phyloP scores from a whole-genome alignment of 2,113 vertebrate genomes.

The Laticauda laticaudata region DNA sequence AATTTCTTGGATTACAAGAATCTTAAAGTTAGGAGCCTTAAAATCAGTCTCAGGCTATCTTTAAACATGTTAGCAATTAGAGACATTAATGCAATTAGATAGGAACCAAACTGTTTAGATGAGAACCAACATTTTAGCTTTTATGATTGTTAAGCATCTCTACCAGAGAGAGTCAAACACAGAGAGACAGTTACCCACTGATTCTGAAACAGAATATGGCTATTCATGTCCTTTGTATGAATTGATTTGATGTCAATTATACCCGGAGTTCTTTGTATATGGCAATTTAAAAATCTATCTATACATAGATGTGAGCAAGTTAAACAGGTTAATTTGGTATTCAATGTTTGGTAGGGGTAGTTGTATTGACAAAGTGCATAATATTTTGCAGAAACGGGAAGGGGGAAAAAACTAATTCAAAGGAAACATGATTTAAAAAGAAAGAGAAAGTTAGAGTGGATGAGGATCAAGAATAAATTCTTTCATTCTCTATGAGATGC shows the following conservation, averaged over 20 bases:
- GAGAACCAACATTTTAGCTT: neutral
- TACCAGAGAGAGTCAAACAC: neutral
- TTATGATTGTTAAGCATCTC: neutral
- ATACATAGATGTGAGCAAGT: neutral
- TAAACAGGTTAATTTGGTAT: neutral
- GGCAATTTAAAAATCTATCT: neutral
- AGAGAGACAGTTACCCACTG: neutral
- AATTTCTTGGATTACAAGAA: conserved; percentile 37
- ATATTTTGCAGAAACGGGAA: neutral
- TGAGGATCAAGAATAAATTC: neutral
- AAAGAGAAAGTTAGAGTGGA: neutral
- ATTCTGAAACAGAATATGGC: neutral
- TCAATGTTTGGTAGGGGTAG: neutral
- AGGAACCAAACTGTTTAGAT: neutral
- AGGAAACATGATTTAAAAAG: neutral
- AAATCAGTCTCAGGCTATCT: conserved; percentile 21
- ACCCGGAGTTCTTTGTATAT: neutral
- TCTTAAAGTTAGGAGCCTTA: conserved; percentile 4
- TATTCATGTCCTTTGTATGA: neutral
- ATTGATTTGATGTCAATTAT: neutral
- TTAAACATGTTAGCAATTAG: neutral
- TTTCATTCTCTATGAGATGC: neutral
- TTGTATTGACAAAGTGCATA: neutral
- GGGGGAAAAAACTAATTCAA: neutral
- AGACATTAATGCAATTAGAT: neutral